Evolutionary conservation across 2,113 vertebrate species (phyloP).

Genomic region (Rhadina sibilatrix): DNA sequence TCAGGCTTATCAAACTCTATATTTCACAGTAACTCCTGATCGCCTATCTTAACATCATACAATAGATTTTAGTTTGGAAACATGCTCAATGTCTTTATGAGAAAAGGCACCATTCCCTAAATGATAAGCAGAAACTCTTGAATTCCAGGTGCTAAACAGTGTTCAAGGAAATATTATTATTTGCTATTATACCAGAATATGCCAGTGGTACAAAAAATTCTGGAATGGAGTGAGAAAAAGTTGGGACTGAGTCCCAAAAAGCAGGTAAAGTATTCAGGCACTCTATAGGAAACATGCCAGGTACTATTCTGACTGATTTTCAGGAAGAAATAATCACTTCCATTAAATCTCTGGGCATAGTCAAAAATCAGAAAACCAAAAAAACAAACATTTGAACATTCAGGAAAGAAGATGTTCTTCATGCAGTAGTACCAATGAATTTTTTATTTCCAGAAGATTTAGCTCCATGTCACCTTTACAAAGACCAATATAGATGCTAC

Average conservation of each 20-base stretch:
- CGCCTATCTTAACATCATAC: not conserved
- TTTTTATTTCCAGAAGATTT: not conserved
- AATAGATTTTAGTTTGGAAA: not conserved
- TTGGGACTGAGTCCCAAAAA: not conserved
- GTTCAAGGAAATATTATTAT: not conserved
- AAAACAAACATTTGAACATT: not conserved
- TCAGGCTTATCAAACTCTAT: not conserved
- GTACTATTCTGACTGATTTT: not conserved
- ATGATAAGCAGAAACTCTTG: not conserved
- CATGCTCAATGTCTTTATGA: not conserved
- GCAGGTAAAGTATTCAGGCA: not conserved
- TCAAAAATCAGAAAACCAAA: not conserved
- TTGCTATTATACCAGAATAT: not conserved
- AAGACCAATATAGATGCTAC: not conserved
- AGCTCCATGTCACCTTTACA: not conserved
- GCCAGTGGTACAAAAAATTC: not conserved
- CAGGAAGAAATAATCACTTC: not conserved
- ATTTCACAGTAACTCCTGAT: not conserved
- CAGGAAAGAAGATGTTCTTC: not conserved
- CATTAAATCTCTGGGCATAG: not conserved
- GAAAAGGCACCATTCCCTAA: not conserved
- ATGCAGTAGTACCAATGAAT: not conserved
- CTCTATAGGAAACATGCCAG: not conserved
- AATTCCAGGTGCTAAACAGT: not conserved
- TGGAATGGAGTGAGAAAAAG: not conserved